Percentiles rank a stretch among this genome's conserved stretches.
Conservation (phyloP, 2,888 invertebrate species). For the Thereva unica region DNA sequence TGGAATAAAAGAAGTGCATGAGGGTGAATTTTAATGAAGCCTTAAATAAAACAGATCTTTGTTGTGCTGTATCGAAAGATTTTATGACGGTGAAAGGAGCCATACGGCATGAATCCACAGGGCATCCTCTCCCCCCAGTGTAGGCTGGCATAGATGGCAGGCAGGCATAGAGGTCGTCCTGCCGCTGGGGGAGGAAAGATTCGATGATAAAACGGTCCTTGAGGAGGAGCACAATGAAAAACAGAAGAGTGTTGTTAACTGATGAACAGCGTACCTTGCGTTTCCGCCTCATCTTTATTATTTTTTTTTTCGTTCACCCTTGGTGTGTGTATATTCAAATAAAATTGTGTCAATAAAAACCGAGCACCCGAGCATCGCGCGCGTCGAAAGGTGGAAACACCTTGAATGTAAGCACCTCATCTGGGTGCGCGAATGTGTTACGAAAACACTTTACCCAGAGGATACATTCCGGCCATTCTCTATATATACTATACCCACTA, state of each 20-base stretch:
- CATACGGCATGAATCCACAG: conserved; percentile 20
- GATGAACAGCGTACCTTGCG: conserved; percentile 20
- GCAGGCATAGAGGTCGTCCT: not conserved
- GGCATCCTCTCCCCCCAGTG: not conserved
- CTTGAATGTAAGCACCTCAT: conserved; percentile 6
- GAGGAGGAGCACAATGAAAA: conserved; percentile 20
- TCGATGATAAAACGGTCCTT: conserved; percentile 24
- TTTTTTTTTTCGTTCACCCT: not conserved
- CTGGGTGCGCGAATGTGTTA: conserved; percentile 6
- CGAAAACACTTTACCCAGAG: conserved; percentile 6
- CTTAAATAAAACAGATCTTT: conserved; percentile 41
- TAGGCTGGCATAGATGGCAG: too few species aligned
- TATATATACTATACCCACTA: too few species aligned
- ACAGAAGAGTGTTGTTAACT: conserved; percentile 24
- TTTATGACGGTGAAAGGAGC: conserved; percentile 31
- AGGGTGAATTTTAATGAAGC: conserved; percentile 42
- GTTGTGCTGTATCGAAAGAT: conserved; percentile 30
- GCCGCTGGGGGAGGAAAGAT: not conserved
- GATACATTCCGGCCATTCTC: conserved; percentile 4
- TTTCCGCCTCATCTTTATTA: conserved; percentile 3
- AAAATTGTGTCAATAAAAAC: conserved; percentile 34
- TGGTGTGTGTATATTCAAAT: conserved; percentile 15
- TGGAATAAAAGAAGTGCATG: conserved; percentile 36
- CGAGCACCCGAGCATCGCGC: conserved; percentile 9
- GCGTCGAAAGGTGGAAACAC: conserved; percentile 19